Conservation (phyloP, 2,113 vertebrate genomes). For the Lagopus leucura region DNA sequence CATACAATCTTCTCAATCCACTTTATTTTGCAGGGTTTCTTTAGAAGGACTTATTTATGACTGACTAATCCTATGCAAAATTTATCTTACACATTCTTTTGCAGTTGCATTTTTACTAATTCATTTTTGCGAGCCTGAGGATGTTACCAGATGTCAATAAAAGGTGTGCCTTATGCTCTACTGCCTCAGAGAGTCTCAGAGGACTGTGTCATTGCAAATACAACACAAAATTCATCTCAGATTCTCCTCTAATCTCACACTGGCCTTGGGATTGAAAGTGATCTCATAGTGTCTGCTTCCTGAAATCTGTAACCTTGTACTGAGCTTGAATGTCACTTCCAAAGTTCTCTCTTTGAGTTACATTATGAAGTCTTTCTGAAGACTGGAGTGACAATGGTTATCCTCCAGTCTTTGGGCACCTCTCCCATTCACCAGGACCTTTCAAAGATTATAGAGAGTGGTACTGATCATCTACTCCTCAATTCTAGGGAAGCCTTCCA, state of each 20-base stretch:
- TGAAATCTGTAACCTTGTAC: not conserved
- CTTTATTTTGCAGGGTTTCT: not conserved
- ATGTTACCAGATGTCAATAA: not conserved
- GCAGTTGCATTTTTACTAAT: not conserved
- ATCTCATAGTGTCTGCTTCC: not conserved
- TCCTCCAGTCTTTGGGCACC: too few relatives aligned
- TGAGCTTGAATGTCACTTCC: rapidly evolving
- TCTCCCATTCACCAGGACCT: too few relatives aligned
- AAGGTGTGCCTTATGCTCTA: rapidly evolving
- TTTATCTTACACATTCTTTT: not conserved
- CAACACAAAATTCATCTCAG: not conserved
- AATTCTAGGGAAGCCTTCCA: too few relatives aligned
- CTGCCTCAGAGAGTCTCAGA: not conserved
- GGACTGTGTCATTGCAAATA: not conserved
- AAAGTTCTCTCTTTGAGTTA: rapidly evolving
- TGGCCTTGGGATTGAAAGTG: not conserved
- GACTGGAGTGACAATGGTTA: too few relatives aligned
- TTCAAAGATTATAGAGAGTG: too few relatives aligned
- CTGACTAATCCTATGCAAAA: not conserved
- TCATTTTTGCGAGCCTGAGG: rapidly evolving
- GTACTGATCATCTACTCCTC: too few relatives aligned
- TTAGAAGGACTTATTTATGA: not conserved
- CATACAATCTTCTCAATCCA: not conserved
- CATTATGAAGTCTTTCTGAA: not conserved
- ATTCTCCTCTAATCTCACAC: not conserved